Percentiles rank a stretch among this genome's conserved stretches.
phyloP scores from a whole-genome alignment of 2,797 vertebrate species.

The Tokudaia muenninki region DNA sequence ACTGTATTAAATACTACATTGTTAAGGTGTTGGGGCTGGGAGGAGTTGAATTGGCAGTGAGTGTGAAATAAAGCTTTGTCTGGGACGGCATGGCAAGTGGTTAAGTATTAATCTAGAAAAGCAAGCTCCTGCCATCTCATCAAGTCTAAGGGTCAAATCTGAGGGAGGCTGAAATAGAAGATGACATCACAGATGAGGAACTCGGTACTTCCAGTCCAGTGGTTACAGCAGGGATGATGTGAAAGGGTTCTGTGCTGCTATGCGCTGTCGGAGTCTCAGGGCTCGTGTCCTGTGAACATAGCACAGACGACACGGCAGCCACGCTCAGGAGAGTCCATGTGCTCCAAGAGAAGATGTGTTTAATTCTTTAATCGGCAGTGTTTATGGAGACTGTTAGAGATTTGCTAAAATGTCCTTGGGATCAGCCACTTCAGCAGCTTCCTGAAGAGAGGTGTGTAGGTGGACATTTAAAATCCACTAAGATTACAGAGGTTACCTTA shows the following conservation, averaged over 20 bases:
- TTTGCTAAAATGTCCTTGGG: not conserved
- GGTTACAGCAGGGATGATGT: slow-evolving; percentile 15
- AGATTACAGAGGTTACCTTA: not conserved
- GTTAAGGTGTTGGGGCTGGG: slow-evolving; percentile 15
- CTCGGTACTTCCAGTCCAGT: not conserved
- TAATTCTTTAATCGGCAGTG: not conserved
- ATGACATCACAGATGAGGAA: slow-evolving; percentile 59
- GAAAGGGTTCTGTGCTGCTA: not conserved
- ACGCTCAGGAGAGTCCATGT: not conserved
- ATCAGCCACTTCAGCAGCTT: slow-evolving; percentile 24
- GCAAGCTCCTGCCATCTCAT: slow-evolving; percentile 63
- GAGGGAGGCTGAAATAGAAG: slow-evolving; percentile 64
- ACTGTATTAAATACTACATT: not conserved
- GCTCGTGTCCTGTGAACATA: not conserved
- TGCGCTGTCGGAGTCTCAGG: not conserved
- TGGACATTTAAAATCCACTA: slow-evolving; percentile 39
- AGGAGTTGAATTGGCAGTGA: not conserved
- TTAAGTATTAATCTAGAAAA: slow-evolving; percentile 71
- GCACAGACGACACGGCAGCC: not conserved
- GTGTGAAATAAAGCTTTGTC: slow-evolving; percentile 51
- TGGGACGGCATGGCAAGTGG: slow-evolving; percentile 15
- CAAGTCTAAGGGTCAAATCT: slow-evolving; percentile 59
- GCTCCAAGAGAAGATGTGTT: not conserved
- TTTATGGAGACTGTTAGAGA: slow-evolving; percentile 18
- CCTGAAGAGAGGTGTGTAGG: not conserved